Base-by-base conservation (phyloP, 1,140 invertebrate species). In the Orius insidiosus region DNA sequence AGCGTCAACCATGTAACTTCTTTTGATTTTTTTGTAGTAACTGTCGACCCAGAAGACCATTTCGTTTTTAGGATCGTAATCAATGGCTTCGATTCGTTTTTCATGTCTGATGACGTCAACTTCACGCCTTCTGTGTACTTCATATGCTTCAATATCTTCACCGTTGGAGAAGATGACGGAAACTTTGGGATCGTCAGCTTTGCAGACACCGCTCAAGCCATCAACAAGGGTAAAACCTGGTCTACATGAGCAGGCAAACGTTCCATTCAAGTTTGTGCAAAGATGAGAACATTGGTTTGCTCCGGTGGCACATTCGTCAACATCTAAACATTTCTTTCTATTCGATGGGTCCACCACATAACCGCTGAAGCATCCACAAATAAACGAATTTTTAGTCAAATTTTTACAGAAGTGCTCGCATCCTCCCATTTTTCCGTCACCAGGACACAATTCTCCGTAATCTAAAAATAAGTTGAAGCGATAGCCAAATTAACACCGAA, bases 21-120 rank as follows among this genome's bases (percentile, higher is more conserved):
- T 69, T 60, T 90, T 92, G 33, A 96, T 90, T 4, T 80, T 82
- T 57, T 82, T 81, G 38, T 90, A 80, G 51, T 82, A 81, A 38
- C 80, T 80, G 58, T 96, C 90, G 0, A 87, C 85, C 88, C 90
- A 96, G 61, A 88, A 95, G 24, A 95, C 62, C 53, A 92, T 86
- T 59, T 88, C 78, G 33, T 68, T 64, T 33, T 69, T 70, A 0
- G 81, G 79, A 60, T 85, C 83, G 56, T 87, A 88, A 62, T 96
- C 92, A 24, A 97, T 61, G 0, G 85, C 79, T 54, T 87, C 78
- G 36, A 95, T 81, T 24, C 86, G 71, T 56, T 84, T 86, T 59
- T 92, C 85, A 3, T 85, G 74, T 0, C 68, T 66, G 9, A 92
- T 77, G 1, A 95, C 74, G 49, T 81, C 76, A 24, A 79, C 63